Evolutionary conservation across 2,113 vertebrate genomes (phyloP), one percentile per base, ranked within the genome.

Genomic region (Isurus oxyrinchus): DNA sequence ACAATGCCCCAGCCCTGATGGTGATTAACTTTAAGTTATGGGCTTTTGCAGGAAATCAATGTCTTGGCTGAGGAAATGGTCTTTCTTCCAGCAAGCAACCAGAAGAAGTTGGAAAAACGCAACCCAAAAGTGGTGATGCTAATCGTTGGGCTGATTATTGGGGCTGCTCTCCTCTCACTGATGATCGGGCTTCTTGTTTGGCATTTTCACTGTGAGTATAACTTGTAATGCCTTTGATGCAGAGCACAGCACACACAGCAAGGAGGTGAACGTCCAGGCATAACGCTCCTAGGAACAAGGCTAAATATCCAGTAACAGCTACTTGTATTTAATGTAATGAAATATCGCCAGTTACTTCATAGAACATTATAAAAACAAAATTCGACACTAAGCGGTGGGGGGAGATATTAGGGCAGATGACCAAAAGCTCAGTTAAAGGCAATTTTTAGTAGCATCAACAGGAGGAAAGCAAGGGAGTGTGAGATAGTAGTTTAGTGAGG

Each of bases 201-300:
- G 98, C 98, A 98, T 96, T 98, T 98, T 96, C 98, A 98, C 96
- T 98, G 98, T 98, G 95, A 98, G 98, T 97, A 21, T 53, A 31
- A 6, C 23, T 67, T 59, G 4, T 7, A 35, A 19, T 66, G 21
- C 14, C 63, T 21, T 19, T 3, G 14, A 53, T 8, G 21, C 44
- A 44, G 2, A 84, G 79, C 79, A 84, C 31, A 25, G 27, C 31
- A 3, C 23, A 16, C 31, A 55, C 19, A 87, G 44, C 16, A 87
- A 5, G 21, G 84, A 49, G 27, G 7, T 35, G 25, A 59, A 91
- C 21, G 61, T 91, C 31, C 55, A 91, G 31, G 88, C 88, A 88
- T 11, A 88, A 19, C 1, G n/a, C 2, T 0, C 55, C 11, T 63
- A 35, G 13, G 0, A 3, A n/a, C 35, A 6, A 57, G 40, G 57